Evolutionary conservation across 2,888 invertebrate species (phyloP), one percentile per base, ranked within the genome.

Genomic region (Terebella lapidaria): DNA sequence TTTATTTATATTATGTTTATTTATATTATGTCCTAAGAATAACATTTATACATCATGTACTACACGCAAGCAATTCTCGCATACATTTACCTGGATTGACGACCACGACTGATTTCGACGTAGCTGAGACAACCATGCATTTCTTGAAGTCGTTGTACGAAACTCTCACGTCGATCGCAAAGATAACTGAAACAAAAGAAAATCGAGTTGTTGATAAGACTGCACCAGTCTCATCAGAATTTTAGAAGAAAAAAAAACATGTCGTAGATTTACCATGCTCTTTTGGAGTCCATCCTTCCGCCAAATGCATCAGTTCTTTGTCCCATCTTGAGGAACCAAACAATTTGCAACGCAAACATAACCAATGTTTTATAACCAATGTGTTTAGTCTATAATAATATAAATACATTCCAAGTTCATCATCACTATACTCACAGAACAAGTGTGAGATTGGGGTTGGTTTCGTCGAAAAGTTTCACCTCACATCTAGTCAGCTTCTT

Each of bases 11-110:
- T n/a, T n/a, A n/a, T n/a, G n/a, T n/a, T n/a, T n/a, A n/a, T n/a
- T n/a, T n/a, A n/a, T n/a, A n/a, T n/a, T n/a, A n/a, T n/a, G n/a
- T n/a, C n/a, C n/a, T n/a, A n/a, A n/a, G n/a, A n/a, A n/a, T n/a
- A n/a, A n/a, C n/a, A n/a, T n/a, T n/a, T n/a, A n/a, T n/a, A n/a
- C n/a, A n/a, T n/a, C n/a, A n/a, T n/a, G n/a, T n/a, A n/a, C n/a
- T n/a, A n/a, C n/a, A n/a, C n/a, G n/a, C n/a, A n/a, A n/a, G n/a
- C n/a, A n/a, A n/a, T n/a, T n/a, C n/a, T n/a, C n/a, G n/a, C n/a
- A n/a, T n/a, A n/a, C n/a, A n/a, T 2, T 20, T 46, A 79, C 79
- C 78, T 66, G 79, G 79, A 64, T 78, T 75, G 3, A 73, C 60
- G 18, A 73, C 78, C 46, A 79, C 65, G 27, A 79, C 71, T 25